A percentile compares a stretch with the other conserved stretches of the same genome.
Evolutionary conservation across 2,113 vertebrate genomes (phyloP).

Genomic region (Tonatia bakeri): DNA sequence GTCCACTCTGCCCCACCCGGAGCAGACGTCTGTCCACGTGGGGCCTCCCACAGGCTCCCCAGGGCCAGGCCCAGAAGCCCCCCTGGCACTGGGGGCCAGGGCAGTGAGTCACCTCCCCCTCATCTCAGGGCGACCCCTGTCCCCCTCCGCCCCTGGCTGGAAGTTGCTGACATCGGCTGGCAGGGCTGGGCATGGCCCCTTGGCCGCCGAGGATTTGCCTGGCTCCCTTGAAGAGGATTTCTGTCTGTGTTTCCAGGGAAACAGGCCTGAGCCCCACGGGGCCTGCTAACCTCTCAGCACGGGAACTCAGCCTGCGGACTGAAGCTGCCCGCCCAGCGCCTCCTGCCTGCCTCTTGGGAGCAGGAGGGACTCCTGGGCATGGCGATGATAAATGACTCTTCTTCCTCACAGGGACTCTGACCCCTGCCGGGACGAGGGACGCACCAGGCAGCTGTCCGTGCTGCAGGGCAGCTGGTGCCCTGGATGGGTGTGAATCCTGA

Average conservation of each 20-base stretch:
- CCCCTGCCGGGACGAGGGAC: background rate
- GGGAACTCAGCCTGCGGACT: background rate
- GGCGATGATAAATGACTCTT: background rate
- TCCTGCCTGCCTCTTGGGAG: background rate
- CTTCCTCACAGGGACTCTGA: background rate
- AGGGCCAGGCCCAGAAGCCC: background rate
- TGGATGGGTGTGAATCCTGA: background rate
- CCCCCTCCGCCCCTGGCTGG: background rate
- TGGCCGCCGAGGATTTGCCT: background rate
- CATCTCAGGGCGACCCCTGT: background rate
- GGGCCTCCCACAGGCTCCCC: background rate
- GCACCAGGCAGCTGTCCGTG: background rate
- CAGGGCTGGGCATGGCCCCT: background rate
- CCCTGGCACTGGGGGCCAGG: background rate
- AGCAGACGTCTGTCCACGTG: too few species aligned
- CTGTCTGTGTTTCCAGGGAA: slow-evolving; percentile 25
- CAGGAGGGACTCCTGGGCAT: background rate
- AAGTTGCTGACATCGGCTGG: background rate
- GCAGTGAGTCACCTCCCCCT: too few species aligned
- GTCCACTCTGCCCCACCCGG: background rate
- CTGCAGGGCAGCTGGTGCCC: background rate
- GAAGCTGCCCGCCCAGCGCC: background rate
- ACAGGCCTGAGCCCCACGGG: background rate
- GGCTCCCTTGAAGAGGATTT: background rate
- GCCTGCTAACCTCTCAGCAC: background rate